A percentile compares a stretch with the other conserved stretches of the same genome.
These are phyloP conservation scores for Delichon dasypus DNA, from an alignment of 2,797 vertebrate species.

Conservation along the genomic window DNA sequence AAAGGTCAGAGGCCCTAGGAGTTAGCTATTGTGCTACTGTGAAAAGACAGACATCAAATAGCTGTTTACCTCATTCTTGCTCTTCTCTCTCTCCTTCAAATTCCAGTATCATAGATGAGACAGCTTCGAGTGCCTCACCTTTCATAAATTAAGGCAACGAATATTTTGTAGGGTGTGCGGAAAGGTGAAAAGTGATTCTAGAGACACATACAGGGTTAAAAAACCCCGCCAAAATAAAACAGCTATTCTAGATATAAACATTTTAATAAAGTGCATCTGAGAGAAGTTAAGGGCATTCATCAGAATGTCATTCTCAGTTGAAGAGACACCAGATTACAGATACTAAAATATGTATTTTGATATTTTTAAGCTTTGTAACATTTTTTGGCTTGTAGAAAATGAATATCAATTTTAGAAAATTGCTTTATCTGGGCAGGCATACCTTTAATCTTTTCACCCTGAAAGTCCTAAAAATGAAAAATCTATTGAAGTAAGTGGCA, in stretches of 20 bases:
- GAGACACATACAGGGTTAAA: not conserved
- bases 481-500: not conserved
- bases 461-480: not conserved
- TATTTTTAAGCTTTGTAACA: not conserved
- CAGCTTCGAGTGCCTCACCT: not conserved
- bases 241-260: not conserved
- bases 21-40: conserved; percentile 73
- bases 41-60: conserved; percentile 70
- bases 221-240: not conserved
- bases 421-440: not conserved
- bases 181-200: not conserved
- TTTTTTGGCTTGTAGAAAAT: not conserved
- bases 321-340: not conserved
- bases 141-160: not conserved
- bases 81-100: not conserved
- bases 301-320: not conserved
- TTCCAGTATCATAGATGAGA: not conserved
- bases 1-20: conserved; percentile 73
- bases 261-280: not conserved
- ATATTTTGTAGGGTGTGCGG: not conserved
- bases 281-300: not conserved
- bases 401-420: not conserved
- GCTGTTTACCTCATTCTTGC: conserved; percentile 34
- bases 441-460: not conserved
- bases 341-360: not conserved